A percentile compares a stretch with the other conserved stretches of the same genome.
phyloP scores from a whole-genome alignment of 2,797 vertebrate species.

The Phrynocephalus forsythii region DNA sequence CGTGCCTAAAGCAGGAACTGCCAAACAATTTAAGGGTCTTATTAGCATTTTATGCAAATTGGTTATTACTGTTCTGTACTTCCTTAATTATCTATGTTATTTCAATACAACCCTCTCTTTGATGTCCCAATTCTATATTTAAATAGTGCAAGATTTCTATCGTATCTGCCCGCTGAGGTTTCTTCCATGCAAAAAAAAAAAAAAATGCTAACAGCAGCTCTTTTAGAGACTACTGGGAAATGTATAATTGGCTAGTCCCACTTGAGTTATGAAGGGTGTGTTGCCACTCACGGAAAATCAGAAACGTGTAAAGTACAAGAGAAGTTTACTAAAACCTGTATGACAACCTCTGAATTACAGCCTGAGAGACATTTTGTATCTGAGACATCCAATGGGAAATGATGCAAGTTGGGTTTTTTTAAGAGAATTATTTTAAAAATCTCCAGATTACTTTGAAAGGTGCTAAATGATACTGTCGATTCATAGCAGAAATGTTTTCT shows the following conservation, averaged over 20 bases:
- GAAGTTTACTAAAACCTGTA: constrained; percentile 82
- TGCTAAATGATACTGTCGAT: constrained; percentile 74
- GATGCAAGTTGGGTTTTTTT: constrained; percentile 71
- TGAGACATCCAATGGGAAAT: constrained; percentile 70
- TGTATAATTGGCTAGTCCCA: constrained; percentile 90
- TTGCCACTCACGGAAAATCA: constrained; percentile 84
- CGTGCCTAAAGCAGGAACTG: constrained; percentile 84
- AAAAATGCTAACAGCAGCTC: constrained; percentile 94
- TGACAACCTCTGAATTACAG: constrained; percentile 77
- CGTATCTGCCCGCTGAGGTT: constrained; percentile 92
- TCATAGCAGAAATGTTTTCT: constrained; percentile 77
- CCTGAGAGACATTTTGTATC: constrained; percentile 79
- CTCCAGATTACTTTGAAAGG: constrained; percentile 76
- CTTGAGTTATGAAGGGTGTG: constrained; percentile 86
- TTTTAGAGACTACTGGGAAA: constrained; percentile 92
- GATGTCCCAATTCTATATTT: constrained; percentile 99
- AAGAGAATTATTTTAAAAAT: constrained; percentile 57
- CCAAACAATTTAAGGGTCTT: constrained; percentile 93
- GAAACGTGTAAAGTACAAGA: constrained; percentile 81
- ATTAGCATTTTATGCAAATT: constrained; percentile 99
- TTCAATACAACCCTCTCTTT: constrained; percentile 96
- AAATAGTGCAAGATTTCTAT: constrained; percentile 96
- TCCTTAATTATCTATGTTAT: constrained; percentile 99
- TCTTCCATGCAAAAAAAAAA: constrained; percentile 90
- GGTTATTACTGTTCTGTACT: constrained; percentile 96